Evolutionary conservation across 2,797 vertebrate species (phyloP).

Genomic region (Clamator glandarius): DNA sequence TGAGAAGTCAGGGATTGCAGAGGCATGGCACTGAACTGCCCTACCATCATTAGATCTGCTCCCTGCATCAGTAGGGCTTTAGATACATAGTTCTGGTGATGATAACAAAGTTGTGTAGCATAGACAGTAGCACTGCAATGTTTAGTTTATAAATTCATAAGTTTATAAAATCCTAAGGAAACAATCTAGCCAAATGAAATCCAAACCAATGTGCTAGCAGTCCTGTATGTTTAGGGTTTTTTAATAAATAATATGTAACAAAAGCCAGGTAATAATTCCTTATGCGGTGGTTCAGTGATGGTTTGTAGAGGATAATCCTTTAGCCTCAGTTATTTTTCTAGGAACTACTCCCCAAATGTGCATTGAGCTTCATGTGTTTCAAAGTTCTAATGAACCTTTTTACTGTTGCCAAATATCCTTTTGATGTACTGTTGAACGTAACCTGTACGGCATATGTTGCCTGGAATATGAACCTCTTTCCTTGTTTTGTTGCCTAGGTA

Average conservation of each 20-base stretch:
- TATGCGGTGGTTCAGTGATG: not conserved
- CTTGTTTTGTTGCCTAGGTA: constrained; percentile 71
- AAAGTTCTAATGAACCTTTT: not conserved
- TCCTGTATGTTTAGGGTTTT: not conserved
- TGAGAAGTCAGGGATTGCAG: not conserved
- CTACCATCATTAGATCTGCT: too few species aligned
- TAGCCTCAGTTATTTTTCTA: not conserved
- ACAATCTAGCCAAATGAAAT: not conserved
- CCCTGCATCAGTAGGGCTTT: not conserved
- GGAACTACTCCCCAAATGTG: not conserved
- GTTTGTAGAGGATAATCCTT: not conserved
- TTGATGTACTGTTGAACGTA: not conserved
- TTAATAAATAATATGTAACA: not conserved
- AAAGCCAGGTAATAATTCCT: not conserved
- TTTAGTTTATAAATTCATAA: not conserved
- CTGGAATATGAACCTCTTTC: constrained; percentile 40
- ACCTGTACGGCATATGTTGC: not conserved
- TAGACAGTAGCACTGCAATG: too few species aligned
- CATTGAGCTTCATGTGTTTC: not conserved
- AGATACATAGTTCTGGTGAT: not conserved
- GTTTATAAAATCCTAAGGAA: not conserved
- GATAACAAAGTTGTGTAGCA: not conserved
- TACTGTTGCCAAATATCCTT: not conserved
- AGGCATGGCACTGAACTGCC: not conserved
- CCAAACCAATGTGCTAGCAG: not conserved